These are phyloP conservation scores for Rhinoptilus africanus DNA, from an alignment of 2,113 vertebrate species.

Conservation along the genomic window DNA sequence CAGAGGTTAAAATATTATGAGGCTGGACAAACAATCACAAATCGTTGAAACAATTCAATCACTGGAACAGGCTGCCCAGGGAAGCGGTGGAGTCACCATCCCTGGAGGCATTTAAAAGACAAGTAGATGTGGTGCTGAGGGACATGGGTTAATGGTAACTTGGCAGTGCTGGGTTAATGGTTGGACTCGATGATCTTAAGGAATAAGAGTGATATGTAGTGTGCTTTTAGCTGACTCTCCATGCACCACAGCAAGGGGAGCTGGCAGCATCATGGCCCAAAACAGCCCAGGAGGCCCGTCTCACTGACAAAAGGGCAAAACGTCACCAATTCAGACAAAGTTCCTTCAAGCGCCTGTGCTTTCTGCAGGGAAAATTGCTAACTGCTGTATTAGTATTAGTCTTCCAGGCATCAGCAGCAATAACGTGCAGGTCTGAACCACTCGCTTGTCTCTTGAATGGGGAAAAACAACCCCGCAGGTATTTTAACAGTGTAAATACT, in stretches of 20 bases:
- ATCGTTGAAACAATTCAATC: neutral
- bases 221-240: neutral
- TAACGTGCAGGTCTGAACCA: neutral
- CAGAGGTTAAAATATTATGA: neutral
- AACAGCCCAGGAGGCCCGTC: neutral
- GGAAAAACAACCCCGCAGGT: neutral
- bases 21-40: neutral
- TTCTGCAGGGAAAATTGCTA: accelerated
- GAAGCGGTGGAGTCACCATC: neutral
- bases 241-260: accelerated
- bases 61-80: neutral
- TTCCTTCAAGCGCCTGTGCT: neutral
- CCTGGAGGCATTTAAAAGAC: neutral
- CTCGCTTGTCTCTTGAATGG: neutral
- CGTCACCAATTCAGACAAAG: accelerated
- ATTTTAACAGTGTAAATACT: neutral
- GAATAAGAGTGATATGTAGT: accelerated
- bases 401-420: accelerated
- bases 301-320: neutral
- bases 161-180: neutral
- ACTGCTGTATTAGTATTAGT: accelerated
- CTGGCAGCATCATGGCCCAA: neutral
- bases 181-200: neutral
- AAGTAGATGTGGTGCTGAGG: neutral
- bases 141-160: neutral